phyloP scores from a whole-genome alignment of 2,888 invertebrate species.

The Nymphalis polychloros region DNA sequence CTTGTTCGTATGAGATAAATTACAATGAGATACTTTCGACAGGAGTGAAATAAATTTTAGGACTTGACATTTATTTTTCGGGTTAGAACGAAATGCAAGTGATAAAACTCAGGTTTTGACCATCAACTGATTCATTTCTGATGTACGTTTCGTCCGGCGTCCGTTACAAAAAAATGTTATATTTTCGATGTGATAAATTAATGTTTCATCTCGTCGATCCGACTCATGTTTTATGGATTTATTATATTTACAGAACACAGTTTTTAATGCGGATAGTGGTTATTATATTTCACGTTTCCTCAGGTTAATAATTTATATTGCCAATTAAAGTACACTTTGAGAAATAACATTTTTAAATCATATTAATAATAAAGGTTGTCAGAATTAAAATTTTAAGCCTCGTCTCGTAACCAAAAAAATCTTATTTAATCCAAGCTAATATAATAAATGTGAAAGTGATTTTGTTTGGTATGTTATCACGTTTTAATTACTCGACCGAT shows the following conservation, averaged over 20 bases:
- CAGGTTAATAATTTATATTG: too few relatives aligned
- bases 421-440: too few relatives aligned
- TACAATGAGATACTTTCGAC: slow-evolving; percentile 50
- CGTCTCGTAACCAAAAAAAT: too few relatives aligned
- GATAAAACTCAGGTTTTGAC: slow-evolving; percentile 16
- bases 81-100: slow-evolving; percentile 24
- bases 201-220: background rate
- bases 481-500: too few relatives aligned
- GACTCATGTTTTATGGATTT: slow-evolving; percentile 9
- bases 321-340: too few relatives aligned
- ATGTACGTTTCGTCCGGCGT: background rate
- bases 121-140: background rate
- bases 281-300: slow-evolving; percentile 2
- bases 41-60: slow-evolving; percentile 54
- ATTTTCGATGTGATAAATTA: slow-evolving; percentile 5
- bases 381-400: too few relatives aligned
- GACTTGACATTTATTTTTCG: slow-evolving; percentile 54
- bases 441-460: too few relatives aligned
- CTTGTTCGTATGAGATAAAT: slow-evolving; percentile 61
- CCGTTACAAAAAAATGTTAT: background rate
- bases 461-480: too few relatives aligned
- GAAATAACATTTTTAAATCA: too few relatives aligned
- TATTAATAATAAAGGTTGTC: too few relatives aligned
- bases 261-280: slow-evolving; percentile 1
- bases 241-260: background rate